These are phyloP conservation scores for Tretioscincus oriximinensis DNA, from an alignment of 2,113 vertebrate genomes.

Conservation along the genomic window DNA sequence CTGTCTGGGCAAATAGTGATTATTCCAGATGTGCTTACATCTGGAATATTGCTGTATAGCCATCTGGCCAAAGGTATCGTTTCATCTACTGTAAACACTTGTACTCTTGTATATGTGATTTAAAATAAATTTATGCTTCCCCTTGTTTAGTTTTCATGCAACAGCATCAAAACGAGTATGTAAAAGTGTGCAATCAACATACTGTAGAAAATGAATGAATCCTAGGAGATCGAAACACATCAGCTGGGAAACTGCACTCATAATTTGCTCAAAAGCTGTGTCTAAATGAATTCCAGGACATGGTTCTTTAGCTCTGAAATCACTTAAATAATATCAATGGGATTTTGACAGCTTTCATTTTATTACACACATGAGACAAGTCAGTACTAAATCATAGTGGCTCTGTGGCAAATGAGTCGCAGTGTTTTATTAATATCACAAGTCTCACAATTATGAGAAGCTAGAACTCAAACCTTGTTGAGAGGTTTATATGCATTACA, in stretches of 20 bases:
- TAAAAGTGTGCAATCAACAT: not conserved
- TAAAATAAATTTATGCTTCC: too few relatives aligned
- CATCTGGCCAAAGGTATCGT: too few relatives aligned
- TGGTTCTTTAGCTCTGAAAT: slow-evolving; percentile 11
- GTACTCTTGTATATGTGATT: too few relatives aligned
- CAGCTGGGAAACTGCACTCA: not conserved
- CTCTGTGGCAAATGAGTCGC: slow-evolving; percentile 44
- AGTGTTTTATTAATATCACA: slow-evolving; percentile 34
- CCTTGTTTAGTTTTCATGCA: slow-evolving; percentile 14
- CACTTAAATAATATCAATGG: slow-evolving; percentile 17
- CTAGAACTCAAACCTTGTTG: slow-evolving; percentile 16
- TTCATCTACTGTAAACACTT: too few relatives aligned
- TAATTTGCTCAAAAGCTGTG: not conserved
- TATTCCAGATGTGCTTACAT: too few relatives aligned
- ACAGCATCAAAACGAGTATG: not conserved
- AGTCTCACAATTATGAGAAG: slow-evolving; percentile 6
- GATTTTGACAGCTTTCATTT: slow-evolving; percentile 30
- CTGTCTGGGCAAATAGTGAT: too few relatives aligned
- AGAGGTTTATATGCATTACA: slow-evolving; percentile 14
- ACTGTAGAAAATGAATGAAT: not conserved
- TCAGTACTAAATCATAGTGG: slow-evolving; percentile 26
- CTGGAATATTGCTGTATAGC: too few relatives aligned
- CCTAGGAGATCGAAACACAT: not conserved
- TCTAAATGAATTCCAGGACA: slow-evolving; percentile 23
- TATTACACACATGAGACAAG: slow-evolving; percentile 36